Conservation (phyloP, 1,140 invertebrate genomes). For the Prorops nasuta region DNA sequence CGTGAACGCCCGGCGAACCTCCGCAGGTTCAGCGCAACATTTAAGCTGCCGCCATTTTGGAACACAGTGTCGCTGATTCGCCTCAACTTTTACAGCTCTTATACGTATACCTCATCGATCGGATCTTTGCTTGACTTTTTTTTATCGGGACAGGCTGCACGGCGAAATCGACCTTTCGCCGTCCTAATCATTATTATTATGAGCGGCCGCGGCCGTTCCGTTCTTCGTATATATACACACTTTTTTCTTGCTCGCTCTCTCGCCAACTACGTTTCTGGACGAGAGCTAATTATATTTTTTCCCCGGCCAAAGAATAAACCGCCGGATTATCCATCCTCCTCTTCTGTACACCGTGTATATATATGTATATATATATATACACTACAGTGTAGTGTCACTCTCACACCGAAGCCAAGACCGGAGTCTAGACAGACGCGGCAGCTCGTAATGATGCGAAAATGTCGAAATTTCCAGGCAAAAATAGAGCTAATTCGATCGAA, state of each 20-base stretch:
- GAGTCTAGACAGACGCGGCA: not conserved
- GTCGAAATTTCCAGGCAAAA: too few relatives aligned
- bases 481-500: slow-evolving; percentile 47
- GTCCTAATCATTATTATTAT: slow-evolving; percentile 51
- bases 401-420: not conserved
- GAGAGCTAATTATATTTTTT: slow-evolving; percentile 37
- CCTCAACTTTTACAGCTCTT: slow-evolving; percentile 2
- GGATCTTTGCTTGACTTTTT: too few relatives aligned
- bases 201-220: slow-evolving; percentile 25
- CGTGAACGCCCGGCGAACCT: not conserved
- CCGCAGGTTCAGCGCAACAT: not conserved
- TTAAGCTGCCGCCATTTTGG: too few relatives aligned
- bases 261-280: slow-evolving; percentile 36
- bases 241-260: slow-evolving; percentile 14
- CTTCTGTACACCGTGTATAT: too few relatives aligned
- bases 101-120: too few relatives aligned
- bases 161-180: slow-evolving; percentile 37
- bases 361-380: too few relatives aligned
- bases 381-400: too few relatives aligned
- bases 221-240: slow-evolving; percentile 34
- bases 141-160: slow-evolving; percentile 13
- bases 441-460: not conserved
- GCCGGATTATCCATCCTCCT: too few relatives aligned
- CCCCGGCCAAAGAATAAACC: too few relatives aligned
- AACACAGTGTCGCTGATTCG: not conserved